These are phyloP conservation scores for Hippasteria phrygiana DNA, from an alignment of 53 echinoderm and acorn worm species.

Conservation along the genomic window DNA sequence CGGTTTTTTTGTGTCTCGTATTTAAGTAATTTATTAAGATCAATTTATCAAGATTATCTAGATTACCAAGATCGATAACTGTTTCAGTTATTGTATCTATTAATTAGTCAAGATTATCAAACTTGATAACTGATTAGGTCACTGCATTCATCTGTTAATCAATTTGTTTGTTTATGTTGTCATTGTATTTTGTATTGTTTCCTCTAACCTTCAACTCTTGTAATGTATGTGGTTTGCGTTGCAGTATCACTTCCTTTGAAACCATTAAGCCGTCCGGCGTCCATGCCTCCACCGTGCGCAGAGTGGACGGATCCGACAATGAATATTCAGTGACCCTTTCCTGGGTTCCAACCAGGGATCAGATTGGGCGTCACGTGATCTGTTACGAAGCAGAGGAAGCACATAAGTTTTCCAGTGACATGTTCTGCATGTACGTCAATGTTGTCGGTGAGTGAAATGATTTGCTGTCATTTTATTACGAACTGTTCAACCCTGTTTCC, in stretches of 20 bases:
- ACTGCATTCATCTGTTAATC: neutral
- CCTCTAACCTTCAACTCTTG: neutral
- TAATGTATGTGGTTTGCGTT: neutral
- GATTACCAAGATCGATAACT: no score
- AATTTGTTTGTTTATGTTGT: neutral
- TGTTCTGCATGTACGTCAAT: constrained; percentile 65
- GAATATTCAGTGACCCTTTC: constrained; percentile 55
- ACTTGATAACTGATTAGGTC: neutral
- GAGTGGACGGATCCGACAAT: constrained; percentile 53
- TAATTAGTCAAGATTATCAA: no score
- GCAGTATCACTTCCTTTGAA: constrained; percentile 53
- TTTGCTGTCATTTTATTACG: neutral
- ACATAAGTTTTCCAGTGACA: constrained; percentile 65
- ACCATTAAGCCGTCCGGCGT: constrained; percentile 70
- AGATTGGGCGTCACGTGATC: constrained; percentile 67
- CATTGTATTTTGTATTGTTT: neutral
- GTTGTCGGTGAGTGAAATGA: constrained; percentile 33
- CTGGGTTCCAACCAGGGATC: constrained; percentile 64
- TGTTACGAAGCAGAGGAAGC: constrained; percentile 59
- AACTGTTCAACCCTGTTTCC: neutral
- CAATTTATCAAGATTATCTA: no score
- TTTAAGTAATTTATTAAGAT: no score
- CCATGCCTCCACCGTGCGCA: constrained; percentile 22
- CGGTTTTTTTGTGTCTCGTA: no score
- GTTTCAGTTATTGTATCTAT: no score